Conservation (phyloP, 2,113 vertebrate genomes). For the Epinephelus moara region DNA sequence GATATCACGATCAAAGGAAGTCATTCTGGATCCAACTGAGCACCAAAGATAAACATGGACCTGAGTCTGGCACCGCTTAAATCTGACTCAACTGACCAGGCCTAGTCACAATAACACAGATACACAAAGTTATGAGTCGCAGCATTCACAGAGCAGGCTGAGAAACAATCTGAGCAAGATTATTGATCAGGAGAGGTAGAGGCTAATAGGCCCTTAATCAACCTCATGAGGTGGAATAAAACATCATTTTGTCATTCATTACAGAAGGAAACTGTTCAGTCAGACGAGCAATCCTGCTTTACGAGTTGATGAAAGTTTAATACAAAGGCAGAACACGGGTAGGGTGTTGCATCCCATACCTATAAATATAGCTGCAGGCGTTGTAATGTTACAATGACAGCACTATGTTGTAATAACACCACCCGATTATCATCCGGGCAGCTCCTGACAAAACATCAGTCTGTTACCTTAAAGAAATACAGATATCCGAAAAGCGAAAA, state of each 20-base stretch:
- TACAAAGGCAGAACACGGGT: conserved; percentile 32
- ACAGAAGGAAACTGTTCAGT: neutral
- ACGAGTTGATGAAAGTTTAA: conserved; percentile 64
- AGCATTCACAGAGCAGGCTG: conserved; percentile 9
- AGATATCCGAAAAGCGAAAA: conserved; percentile 6
- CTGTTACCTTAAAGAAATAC: neutral
- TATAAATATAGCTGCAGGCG: conserved; percentile 75
- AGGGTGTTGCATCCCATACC: conserved; percentile 67
- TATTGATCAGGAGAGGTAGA: conserved; percentile 55
- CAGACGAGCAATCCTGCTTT: neutral
- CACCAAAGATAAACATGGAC: conserved; percentile 44
- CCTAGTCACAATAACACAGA: neutral
- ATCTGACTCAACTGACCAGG: conserved; percentile 10
- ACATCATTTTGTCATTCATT: conserved; percentile 18
- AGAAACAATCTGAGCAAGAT: conserved; percentile 11
- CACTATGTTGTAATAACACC: conserved; percentile 64
- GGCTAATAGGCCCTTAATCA: conserved; percentile 57
- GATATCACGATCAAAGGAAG: conserved; percentile 73
- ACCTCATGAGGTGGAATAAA: conserved; percentile 22
- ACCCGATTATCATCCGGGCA: conserved; percentile 55
- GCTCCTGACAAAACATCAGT: conserved; percentile 26
- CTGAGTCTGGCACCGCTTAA: conserved; percentile 41
- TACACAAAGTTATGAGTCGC: conserved; percentile 24
- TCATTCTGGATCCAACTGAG: conserved; percentile 66
- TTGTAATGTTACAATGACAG: conserved; percentile 71